Evolutionary conservation across 2,888 invertebrate genomes (phyloP), one percentile per base, ranked within the genome.

Genomic region (Cephus nigrinus): DNA sequence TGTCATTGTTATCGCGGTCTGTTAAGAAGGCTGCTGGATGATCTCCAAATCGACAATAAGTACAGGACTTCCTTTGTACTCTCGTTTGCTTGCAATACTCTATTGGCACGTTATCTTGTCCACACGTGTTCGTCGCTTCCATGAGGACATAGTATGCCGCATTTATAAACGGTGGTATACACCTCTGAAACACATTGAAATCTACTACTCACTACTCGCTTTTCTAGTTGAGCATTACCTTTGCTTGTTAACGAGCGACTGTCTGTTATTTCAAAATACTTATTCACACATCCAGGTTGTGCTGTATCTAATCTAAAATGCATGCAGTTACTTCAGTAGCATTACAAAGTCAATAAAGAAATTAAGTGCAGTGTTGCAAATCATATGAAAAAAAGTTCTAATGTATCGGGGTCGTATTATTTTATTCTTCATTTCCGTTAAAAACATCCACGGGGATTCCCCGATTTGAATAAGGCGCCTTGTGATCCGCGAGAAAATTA

Each of bases 41-140:
- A 81, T 95, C 93, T 35, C 93, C 93, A 69, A 91, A 89, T 87
- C 93, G 95, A 91, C 98, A 99, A 79, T 94, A 92, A 86, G 96
- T 96, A 89, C 97, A 97, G 5, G 96, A 96, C 88, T 97, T 97
- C 85, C 92, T 92, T 82, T 95, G 93, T 12, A 95, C 94, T 35
- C 97, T 98, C 0, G 98, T 98, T 92, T 99, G 99, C 80, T 97
- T 95, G 92, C 99, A 99, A 92, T 95, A 99, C 89, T 96, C 95
- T 75, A 94, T 96, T 0, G 93, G 92, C 12, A 93, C 93, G 0
- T 95, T 95, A 73, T 95, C 93, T 87, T 97, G 95, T 0, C 99
- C 99, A 88, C 99, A 99, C 1, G 99, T 99, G 92, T 99, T 99
- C 30, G 98, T 98, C 12, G 97, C 97, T 84, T 98, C 97, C 92